Base-by-base conservation (phyloP, 2,113 vertebrate species). In the Telmatochromis brachygnathus region DNA sequence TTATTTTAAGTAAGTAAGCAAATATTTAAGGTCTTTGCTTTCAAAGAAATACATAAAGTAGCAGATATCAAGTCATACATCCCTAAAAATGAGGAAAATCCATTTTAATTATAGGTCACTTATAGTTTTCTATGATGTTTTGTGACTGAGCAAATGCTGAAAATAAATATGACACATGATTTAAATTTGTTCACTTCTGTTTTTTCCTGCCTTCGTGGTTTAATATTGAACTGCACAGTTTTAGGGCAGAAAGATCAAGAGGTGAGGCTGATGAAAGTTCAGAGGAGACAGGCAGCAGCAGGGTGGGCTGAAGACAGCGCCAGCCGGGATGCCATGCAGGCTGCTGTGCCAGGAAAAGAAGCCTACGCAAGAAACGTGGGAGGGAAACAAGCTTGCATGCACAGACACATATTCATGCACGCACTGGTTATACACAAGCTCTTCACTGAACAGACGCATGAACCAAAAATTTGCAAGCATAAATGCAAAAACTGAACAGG, bases 271-370 rank as follows among this genome's bases (percentile, higher is more conserved):
- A 91, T 82, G 92, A 89, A 83, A 84, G 79, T 70, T 33, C 10
- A 77, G 79, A 54, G 35, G 56, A 90, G 85, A 89, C 88, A 89
- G 87, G 87, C 90, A 81, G 87, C 91, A 82, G 84, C 87, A 89
- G 91, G 92, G 95, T 92, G 95, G 92, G 92, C 91, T 75, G 94
- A 88, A 90, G 91, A 86, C 83, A 58, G 85, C 84, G 92, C 93
- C 92, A 91, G 84, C 37, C 13, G 88, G 92, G 94, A 95, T 95
- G 94, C 90, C 94, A 89, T 92, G 91, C 88, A 89, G 81, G 88
- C 53, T 89, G 90, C 92, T 73, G 73, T 90, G 83, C 91, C 85
- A 90, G 92, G 94, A 94, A 94, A 88, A 91, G 84, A 65, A 87
- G 73, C 90, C 94, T 86, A 93, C 83, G 70, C 90, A 90, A 79